phyloP scores from a whole-genome alignment of 64 coral and sea anemone genomes.

The Stylophora pistillata region DNA sequence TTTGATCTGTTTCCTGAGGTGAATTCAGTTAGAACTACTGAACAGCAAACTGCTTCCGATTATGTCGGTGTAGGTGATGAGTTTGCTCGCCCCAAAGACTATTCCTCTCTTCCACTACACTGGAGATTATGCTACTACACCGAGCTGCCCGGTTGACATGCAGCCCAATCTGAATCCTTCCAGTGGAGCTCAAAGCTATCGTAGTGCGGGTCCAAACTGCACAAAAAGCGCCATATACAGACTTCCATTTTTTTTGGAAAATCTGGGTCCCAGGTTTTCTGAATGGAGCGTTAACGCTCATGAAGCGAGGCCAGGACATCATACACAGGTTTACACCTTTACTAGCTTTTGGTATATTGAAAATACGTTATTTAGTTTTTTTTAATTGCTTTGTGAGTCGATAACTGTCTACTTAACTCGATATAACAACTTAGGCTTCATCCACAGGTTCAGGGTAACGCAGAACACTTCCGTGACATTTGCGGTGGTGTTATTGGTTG shows the following conservation, averaged over 20 bases:
- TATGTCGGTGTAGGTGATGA: conserved; percentile 36
- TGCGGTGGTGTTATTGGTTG: conserved; percentile 64
- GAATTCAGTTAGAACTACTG: background rate
- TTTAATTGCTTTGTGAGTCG: too few relatives aligned
- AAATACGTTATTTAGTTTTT: background rate
- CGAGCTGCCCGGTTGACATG: conserved; percentile 37
- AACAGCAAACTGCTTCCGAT: background rate
- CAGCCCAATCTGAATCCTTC: conserved; percentile 38
- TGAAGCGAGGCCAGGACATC: conserved; percentile 55
- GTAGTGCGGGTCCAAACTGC: background rate
- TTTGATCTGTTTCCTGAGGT: too few relatives aligned
- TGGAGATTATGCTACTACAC: conserved; percentile 32
- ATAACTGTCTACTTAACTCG: background rate
- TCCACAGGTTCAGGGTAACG: conserved; percentile 9
- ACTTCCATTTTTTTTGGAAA: conserved; percentile 51
- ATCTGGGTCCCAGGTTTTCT: conserved; percentile 31
- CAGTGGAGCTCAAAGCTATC: conserved; percentile 38
- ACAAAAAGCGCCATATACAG: conserved; percentile 2
- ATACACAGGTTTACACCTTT: conserved; percentile 32
- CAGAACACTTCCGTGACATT: conserved; percentile 32
- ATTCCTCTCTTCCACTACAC: conserved; percentile 45
- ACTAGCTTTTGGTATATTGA: background rate
- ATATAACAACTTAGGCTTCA: background rate
- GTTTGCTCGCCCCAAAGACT: conserved; percentile 42
- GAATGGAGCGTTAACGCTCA: conserved; percentile 58